Evolutionary conservation across 2,888 invertebrate genomes (phyloP), one percentile per base, ranked within the genome.

Genomic region (Eristalis arbustorum): DNA sequence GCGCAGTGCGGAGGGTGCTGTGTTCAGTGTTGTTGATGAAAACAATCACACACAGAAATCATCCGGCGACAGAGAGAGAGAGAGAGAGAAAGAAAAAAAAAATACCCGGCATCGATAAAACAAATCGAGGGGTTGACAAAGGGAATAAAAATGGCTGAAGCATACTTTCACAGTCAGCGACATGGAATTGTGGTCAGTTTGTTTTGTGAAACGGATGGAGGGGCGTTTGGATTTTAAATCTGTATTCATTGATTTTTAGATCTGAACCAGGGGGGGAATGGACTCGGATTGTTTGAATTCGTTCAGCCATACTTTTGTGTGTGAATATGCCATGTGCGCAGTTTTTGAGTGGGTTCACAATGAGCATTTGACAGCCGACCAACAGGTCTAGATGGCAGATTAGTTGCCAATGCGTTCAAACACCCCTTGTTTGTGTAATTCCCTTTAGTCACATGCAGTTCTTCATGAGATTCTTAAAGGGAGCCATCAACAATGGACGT

Each of bases 101-200:
- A 37, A 61, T 59, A 76, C 81, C 81, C 84, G 81, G 69, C 84
- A 81, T 85, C 84, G 84, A 85, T 85, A 81, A 85, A 85, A 85
- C 80, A 85, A 85, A 85, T 85, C 81, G 84, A 72, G 81, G 76
- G 77, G 77, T 81, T 81, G 84, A 85, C 84, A 85, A 85, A 81
- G 74, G 77, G 69, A 77, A 81, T 74, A 81, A 73, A 85, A 81
- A 81, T 77, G 49, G 62, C 66, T 75, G 56, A 69, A 69, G 40
- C 56, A 34, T 37, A 18, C 28, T 40, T 6, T n/a, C 42, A 84
- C 80, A 84, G 62, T 75, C 40, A 11, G 71, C 66, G 84, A 28
- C 84, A 31, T 31, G 40, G 62, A 72, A 79, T 37, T 56, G 23
- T 40, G 18, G 23, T 42, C 18, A 59, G 23, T 59, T 25, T 2